Evolutionary conservation across 2,797 vertebrate species (phyloP).

Genomic region (Alca torda): DNA sequence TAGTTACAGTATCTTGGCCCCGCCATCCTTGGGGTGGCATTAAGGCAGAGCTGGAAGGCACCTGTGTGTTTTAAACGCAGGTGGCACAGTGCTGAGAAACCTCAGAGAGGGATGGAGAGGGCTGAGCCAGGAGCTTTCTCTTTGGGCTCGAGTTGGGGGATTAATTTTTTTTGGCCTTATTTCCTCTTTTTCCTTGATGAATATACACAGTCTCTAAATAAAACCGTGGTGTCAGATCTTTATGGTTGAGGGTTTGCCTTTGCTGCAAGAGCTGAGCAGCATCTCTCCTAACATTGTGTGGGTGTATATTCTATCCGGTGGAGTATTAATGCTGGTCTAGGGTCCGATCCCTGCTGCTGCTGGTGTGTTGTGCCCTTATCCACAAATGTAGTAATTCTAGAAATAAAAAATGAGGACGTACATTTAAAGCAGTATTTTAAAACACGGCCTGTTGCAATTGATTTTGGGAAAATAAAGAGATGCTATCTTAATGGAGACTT

Average conservation of each 20-base stretch:
- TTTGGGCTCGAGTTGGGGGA: neutral
- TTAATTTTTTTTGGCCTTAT: neutral
- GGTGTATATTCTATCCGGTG: neutral
- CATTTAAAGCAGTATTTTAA: neutral
- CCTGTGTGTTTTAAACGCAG: neutral
- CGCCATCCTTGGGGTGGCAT: neutral
- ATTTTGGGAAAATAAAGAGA: constrained; percentile 38
- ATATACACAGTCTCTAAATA: neutral
- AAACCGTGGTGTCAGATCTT: neutral
- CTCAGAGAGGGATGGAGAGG: neutral
- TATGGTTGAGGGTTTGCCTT: neutral
- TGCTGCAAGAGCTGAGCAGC: neutral
- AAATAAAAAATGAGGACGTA: fast-evolving
- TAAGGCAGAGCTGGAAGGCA: neutral
- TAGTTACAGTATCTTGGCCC: neutral
- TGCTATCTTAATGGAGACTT: constrained; percentile 11
- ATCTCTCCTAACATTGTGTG: neutral
- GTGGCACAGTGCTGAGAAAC: neutral
- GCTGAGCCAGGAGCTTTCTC: neutral
- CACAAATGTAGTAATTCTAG: neutral
- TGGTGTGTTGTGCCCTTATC: neutral
- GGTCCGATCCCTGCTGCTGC: neutral
- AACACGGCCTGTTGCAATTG: neutral
- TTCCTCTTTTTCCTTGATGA: neutral
- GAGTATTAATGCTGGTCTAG: neutral